Conservation (phyloP, 2,797 vertebrate species). For the Thripadectes ignobilis region DNA sequence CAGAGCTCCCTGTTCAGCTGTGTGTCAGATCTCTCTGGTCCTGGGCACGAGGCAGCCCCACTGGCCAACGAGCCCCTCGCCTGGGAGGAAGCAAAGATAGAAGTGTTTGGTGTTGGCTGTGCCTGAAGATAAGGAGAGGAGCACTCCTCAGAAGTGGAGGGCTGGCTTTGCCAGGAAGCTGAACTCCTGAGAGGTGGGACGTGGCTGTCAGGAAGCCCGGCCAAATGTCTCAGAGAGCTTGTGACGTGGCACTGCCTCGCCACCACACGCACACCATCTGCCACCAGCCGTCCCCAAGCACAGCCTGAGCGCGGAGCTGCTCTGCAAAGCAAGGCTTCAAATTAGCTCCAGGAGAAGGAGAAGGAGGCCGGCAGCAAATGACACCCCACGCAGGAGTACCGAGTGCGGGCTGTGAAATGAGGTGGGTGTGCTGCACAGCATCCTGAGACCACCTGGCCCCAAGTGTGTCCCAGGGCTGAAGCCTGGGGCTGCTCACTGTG, state of each 20-base stretch:
- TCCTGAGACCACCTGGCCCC: rapidly evolving
- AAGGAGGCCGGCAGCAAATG: neutral
- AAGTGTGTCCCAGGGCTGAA: rapidly evolving
- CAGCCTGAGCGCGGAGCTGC: neutral
- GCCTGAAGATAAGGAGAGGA: neutral
- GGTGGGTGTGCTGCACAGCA: neutral
- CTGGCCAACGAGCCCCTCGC: rapidly evolving
- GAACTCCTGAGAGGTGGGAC: constrained; percentile 20
- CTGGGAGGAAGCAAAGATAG: neutral
- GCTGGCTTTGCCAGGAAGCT: constrained; percentile 9
- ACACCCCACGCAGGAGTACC: neutral
- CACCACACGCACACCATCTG: constrained; percentile 32
- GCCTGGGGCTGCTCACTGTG: neutral
- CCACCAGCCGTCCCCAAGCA: neutral
- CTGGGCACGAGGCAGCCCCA: neutral
- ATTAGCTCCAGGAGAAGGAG: neutral
- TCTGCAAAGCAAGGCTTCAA: constrained; percentile 6
- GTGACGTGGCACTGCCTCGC: constrained; percentile 39
- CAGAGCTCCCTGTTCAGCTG: rapidly evolving
- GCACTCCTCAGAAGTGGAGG: neutral
- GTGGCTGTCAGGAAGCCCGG: constrained; percentile 19
- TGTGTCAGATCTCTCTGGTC: neutral
- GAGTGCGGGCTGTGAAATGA: rapidly evolving
- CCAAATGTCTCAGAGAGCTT: constrained; percentile 22
- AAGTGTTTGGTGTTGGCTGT: neutral